These are phyloP conservation scores for Rhodinocichla rosea DNA, from an alignment of 2,113 vertebrate genomes.

Conservation along the genomic window DNA sequence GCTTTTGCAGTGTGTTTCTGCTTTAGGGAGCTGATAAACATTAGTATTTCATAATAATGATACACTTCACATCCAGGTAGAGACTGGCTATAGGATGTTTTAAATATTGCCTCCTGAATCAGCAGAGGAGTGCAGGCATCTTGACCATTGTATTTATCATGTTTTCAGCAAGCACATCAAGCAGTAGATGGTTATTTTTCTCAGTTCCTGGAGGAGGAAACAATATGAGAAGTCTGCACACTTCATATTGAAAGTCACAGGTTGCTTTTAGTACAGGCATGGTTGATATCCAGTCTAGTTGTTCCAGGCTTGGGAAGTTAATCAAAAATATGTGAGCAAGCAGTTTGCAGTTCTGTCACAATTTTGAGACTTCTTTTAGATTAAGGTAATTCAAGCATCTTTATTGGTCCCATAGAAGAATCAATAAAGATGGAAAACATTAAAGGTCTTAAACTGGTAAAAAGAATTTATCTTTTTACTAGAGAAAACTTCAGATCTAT, in stretches of 20 bases:
- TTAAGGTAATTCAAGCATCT: neutral
- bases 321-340: neutral
- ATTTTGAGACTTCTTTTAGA: neutral
- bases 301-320: neutral
- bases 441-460: neutral
- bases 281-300: neutral
- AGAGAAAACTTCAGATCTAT: neutral
- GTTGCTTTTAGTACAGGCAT: neutral
- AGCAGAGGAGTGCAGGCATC: neutral
- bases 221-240: neutral
- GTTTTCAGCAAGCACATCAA: neutral
- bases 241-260: neutral
- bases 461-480: neutral
- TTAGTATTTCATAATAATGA: neutral
- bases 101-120: neutral
- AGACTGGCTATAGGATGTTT: neutral
- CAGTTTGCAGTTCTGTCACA: neutral
- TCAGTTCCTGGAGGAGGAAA: neutral
- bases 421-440: neutral
- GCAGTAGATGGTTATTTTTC: neutral
- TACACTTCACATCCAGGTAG: neutral
- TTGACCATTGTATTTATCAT: rapidly evolving
- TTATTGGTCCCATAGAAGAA: too few species aligned
- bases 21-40: neutral
- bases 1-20: neutral